phyloP scores from a whole-genome alignment of 2,113 vertebrate species.

The Dendropsophus ebraccatus region DNA sequence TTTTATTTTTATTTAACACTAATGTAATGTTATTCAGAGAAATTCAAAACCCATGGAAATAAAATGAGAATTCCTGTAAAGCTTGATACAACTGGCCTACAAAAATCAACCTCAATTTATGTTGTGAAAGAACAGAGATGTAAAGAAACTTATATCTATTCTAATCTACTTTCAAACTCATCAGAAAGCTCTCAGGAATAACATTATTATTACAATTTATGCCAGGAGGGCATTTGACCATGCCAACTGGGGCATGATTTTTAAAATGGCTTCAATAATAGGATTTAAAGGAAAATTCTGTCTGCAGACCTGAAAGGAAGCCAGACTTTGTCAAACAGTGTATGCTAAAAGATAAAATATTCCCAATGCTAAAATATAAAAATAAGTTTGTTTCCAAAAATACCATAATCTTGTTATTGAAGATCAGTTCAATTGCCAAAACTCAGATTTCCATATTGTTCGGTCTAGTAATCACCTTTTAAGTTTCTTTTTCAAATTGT shows the following conservation, averaged over 20 bases:
- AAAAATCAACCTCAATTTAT: constrained; percentile 13
- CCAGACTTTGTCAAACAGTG: background rate
- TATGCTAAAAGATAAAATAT: background rate
- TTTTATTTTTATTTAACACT: too few relatives aligned
- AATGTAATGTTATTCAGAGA: too few relatives aligned
- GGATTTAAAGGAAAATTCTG: background rate
- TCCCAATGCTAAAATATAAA: background rate
- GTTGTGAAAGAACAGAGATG: background rate
- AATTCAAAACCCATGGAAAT: background rate
- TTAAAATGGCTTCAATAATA: background rate
- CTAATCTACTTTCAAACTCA: constrained; percentile 9
- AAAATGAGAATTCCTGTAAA: background rate
- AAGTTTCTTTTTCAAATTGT: background rate
- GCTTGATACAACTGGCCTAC: background rate
- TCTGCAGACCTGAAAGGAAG: background rate
- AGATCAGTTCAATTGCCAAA: background rate
- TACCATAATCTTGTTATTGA: background rate
- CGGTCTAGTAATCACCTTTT: background rate
- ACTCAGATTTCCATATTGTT: background rate
- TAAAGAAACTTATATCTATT: constrained; percentile 9
- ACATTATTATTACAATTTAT: constrained; percentile 25
- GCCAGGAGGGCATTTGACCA: constrained; percentile 10
- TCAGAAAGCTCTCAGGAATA: constrained; percentile 9
- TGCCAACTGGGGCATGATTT: background rate
- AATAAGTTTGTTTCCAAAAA: background rate